These are phyloP conservation scores for Montipora sp. DNA, from an alignment of 64 coral and sea anemone genomes.

Conservation along the genomic window DNA sequence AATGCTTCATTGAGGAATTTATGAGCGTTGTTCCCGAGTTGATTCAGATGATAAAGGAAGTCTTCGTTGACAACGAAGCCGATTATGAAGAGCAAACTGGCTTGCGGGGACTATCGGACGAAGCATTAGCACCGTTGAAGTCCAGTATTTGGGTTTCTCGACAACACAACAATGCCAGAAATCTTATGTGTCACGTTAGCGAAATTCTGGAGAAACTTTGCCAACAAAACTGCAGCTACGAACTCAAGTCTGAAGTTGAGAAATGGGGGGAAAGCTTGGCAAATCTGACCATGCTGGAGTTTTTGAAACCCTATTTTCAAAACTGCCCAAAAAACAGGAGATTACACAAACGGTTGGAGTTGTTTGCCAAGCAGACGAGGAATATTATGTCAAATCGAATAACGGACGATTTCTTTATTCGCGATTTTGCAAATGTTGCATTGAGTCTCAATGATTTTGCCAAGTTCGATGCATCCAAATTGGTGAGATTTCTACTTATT, in stretches of 20 bases:
- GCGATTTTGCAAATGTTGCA: not conserved
- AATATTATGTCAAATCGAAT: not conserved
- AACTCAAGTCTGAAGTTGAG: not conserved
- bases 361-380: not conserved
- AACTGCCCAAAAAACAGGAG: not conserved
- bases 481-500: slow-evolving; percentile 18
- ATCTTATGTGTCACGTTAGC: not conserved
- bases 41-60: not conserved
- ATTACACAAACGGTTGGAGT: slow-evolving; percentile 10
- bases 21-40: not conserved
- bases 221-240: not conserved
- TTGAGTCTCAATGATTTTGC: not conserved
- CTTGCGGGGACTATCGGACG: not conserved
- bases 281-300: not conserved
- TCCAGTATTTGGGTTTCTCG: no score
- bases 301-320: not conserved
- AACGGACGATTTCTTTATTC: not conserved
- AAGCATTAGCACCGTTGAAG: not conserved
- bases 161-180: no score
- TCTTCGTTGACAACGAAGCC: not conserved
- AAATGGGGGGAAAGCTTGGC: not conserved
- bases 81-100: not conserved
- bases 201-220: slow-evolving; percentile 12
- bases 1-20: not conserved
- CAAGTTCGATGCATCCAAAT: not conserved